Evolutionary conservation across 2,888 invertebrate species (phyloP).

Genomic region (Hemithea aestivaria): DNA sequence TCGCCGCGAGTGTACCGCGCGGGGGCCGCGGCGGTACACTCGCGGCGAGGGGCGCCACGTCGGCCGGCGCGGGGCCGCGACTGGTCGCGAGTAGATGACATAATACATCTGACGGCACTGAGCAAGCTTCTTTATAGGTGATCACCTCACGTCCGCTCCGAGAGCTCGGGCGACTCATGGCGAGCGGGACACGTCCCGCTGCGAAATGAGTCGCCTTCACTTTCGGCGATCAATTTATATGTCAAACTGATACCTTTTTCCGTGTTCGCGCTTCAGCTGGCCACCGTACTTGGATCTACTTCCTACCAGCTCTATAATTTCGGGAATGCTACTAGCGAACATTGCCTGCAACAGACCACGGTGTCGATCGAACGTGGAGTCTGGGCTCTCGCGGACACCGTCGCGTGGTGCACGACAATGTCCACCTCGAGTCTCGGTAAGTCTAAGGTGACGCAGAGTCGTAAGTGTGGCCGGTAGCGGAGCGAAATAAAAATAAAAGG

Average conservation of each 20-base stretch:
- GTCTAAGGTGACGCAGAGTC: constrained; percentile 66
- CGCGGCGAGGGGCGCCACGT: constrained; percentile 36
- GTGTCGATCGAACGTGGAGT: constrained; percentile 68
- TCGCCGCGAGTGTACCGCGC: constrained; percentile 42
- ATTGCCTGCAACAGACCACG: constrained; percentile 95
- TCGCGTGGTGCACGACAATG: constrained; percentile 77
- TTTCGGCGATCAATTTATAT: constrained; percentile 65
- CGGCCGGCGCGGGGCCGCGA: constrained; percentile 41
- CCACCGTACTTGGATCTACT: constrained; percentile 99
- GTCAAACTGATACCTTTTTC: constrained; percentile 94
- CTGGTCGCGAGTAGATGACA: constrained; percentile 77
- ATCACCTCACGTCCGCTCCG: constrained; percentile 63
- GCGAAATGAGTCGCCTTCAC: constrained; percentile 67
- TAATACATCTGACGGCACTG: constrained; percentile 81
- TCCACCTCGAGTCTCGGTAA: constrained; percentile 69
- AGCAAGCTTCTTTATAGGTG: constrained; percentile 75
- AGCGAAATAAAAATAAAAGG: constrained; percentile 72
- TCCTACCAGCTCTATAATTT: constrained; percentile 99
- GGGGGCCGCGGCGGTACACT: constrained; percentile 33
- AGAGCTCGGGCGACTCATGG: constrained; percentile 67
- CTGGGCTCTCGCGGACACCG: constrained; percentile 64
- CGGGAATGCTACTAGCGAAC: constrained; percentile 99
- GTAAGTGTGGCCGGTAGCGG: constrained; percentile 73
- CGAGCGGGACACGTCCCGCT: constrained; percentile 43
- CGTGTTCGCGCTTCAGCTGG: constrained; percentile 99